Evolutionary conservation across 1,140 invertebrate genomes (phyloP), one percentile per base, ranked within the genome.

Genomic region (Orchestia grillus): DNA sequence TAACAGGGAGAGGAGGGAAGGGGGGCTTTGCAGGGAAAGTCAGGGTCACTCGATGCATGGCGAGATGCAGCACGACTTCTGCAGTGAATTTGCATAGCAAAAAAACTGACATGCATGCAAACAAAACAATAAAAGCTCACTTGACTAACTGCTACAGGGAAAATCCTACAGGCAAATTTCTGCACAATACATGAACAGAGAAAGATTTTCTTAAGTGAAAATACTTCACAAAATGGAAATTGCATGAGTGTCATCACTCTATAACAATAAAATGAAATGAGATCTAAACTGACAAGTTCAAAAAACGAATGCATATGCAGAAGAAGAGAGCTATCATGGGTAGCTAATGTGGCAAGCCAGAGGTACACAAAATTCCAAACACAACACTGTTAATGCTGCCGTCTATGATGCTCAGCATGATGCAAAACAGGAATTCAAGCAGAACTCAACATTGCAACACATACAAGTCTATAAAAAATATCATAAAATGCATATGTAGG

Each of bases 31-130:
- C 88, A 87, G 96, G 96, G 96, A 95, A 96, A 88, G 57, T 97
- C 96, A 95, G 96, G 96, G 96, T 97, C 96, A 96, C 96, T 96
- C 91, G 96, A 97, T 87, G 96, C 96, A 95, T 96, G 96, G 95
- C 96, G 96, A 96, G 96, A 97, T 87, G 96, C 96, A 95, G 88
- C 95, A 42, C 96, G 96, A 96, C 96, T 97, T 96, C 96, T 97
- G 96, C 62, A 36, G 42, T 53, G 42, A 44, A 42, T 44, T 95
- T 4, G 43, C 43, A 42, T 15, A 57, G 4, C 42, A 95, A 44
- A 45, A 11, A 95, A 45, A 95, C 0, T 40, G 23, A 53, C 77
- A 62, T 62, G 47, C 47, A 95, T 53, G 47, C 47, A 44, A 53
- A 43, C 53, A 44, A 57, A 62, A 45, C n/a, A 95, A 45, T 41